These are phyloP conservation scores for Rhabdomys dilectus DNA, from an alignment of 2,113 vertebrate species.

Conservation along the genomic window DNA sequence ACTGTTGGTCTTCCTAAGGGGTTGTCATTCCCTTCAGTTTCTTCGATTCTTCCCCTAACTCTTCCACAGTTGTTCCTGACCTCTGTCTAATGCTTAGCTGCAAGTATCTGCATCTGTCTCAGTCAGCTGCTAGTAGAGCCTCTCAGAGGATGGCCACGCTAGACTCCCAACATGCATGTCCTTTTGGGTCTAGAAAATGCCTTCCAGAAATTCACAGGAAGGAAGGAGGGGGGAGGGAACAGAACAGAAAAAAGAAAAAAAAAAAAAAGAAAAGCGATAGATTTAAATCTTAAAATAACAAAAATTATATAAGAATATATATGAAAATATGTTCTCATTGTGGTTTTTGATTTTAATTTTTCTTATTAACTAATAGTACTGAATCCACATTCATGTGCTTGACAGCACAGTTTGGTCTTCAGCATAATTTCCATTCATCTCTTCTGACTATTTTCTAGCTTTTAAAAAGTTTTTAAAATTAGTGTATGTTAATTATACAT, in stretches of 20 bases:
- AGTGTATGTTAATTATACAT: conserved; percentile 19
- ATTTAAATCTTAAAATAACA: not conserved
- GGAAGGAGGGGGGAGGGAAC: not conserved
- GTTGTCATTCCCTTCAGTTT: too few relatives aligned
- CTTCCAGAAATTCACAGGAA: not conserved
- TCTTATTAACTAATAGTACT: not conserved
- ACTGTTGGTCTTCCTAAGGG: too few relatives aligned
- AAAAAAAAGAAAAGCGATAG: not conserved
- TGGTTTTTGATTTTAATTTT: not conserved
- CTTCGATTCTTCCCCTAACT: too few relatives aligned
- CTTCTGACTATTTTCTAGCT: not conserved
- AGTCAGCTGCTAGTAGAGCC: too few relatives aligned
- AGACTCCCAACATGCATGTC: too few relatives aligned
- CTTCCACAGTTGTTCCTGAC: too few relatives aligned
- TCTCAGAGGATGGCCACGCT: too few relatives aligned
- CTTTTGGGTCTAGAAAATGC: not conserved
- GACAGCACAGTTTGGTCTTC: not conserved
- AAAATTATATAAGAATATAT: not conserved
- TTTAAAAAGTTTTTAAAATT: not conserved
- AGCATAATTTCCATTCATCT: not conserved
- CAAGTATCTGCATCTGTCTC: too few relatives aligned
- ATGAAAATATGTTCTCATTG: not conserved
- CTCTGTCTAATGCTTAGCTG: too few relatives aligned
- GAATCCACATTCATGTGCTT: not conserved
- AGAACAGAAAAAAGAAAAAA: not conserved